Percentiles rank a stretch among this genome's conserved stretches.
phyloP scores from a whole-genome alignment of 2,797 vertebrate species.

The Iguana delicatissima region DNA sequence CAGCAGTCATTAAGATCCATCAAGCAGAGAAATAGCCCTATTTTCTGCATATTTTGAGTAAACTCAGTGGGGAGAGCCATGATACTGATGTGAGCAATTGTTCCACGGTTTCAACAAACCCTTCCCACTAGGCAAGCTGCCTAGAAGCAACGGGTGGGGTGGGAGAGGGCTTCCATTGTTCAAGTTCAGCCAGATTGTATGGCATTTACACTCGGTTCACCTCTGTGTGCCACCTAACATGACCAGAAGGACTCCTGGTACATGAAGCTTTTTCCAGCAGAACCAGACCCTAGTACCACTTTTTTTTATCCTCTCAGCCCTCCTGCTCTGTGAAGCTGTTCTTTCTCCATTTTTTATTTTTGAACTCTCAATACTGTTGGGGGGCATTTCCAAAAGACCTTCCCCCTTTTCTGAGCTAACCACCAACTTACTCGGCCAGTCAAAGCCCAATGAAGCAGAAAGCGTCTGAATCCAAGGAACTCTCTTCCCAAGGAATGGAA shows the following conservation, averaged over 20 bases:
- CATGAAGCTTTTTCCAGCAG: background rate
- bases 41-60: background rate
- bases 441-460: background rate
- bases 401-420: background rate
- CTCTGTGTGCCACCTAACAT: background rate
- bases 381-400: background rate
- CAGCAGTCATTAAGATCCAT: background rate
- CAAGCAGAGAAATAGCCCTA: background rate
- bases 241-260: background rate
- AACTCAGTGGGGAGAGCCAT: background rate
- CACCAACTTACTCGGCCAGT: background rate
- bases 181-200: no score
- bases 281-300: background rate
- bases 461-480: background rate
- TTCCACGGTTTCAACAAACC: no score
- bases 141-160: no score
- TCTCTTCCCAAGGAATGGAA: background rate
- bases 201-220: background rate
- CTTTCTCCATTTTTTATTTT: background rate
- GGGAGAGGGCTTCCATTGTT: no score
- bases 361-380: background rate
- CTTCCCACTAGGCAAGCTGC: no score
- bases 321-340: background rate
- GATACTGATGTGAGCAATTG: no score
- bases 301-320: background rate